Evolutionary conservation across 1,140 invertebrate genomes (phyloP).

Genomic region (Euglossa dilemma): DNA sequence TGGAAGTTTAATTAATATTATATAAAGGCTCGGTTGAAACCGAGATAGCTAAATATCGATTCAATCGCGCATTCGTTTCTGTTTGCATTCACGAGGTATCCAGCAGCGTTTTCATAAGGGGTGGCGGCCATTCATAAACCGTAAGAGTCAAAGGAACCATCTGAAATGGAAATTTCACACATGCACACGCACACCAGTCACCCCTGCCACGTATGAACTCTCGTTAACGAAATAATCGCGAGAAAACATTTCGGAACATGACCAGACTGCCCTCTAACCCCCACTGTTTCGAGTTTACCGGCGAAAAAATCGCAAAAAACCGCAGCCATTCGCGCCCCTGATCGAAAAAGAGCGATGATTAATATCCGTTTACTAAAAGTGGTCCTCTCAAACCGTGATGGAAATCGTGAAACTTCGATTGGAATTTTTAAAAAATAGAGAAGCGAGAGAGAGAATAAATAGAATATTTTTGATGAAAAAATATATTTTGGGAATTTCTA

Average conservation of each 20-base stretch:
- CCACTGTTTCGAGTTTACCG: too few species aligned
- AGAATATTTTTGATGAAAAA: background rate
- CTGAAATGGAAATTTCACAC: constrained; percentile 17
- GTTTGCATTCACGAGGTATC: background rate
- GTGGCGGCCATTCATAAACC: background rate
- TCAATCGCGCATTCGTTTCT: background rate
- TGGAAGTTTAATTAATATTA: constrained; percentile 1
- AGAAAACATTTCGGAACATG: background rate
- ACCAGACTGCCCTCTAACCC: background rate
- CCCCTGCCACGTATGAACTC: background rate
- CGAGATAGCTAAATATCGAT: constrained; percentile 11
- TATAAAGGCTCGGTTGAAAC: background rate
- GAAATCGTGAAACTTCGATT: background rate
- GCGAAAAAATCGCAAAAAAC: background rate
- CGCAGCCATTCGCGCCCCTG: background rate
- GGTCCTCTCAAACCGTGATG: background rate
- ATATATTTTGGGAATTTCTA: background rate
- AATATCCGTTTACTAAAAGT: background rate
- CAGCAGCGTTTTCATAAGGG: background rate
- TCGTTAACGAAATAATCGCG: constrained; percentile 19
- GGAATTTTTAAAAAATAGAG: background rate
- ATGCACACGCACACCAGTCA: background rate
- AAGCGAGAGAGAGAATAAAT: background rate
- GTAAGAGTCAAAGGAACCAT: constrained; percentile 17
- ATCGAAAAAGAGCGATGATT: background rate